Percentiles rank a stretch among this genome's conserved stretches.
Conservation (phyloP, 2,797 vertebrate species). For the Sphenodon punctatus region DNA sequence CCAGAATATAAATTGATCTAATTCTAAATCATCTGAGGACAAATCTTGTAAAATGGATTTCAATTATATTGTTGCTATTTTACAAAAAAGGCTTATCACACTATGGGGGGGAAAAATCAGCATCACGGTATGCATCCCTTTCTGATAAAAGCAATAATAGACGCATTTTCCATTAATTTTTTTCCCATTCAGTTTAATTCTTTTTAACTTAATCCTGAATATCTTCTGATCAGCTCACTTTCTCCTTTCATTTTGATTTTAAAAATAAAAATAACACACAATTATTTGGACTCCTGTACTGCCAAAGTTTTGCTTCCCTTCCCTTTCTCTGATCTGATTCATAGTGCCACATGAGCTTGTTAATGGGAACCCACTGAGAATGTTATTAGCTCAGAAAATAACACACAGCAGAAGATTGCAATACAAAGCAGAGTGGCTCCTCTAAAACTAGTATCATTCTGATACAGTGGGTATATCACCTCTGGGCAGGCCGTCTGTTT, state of each 20-base stretch:
- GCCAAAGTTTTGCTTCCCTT: slow-evolving; percentile 1
- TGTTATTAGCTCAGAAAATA: neutral
- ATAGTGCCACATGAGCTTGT: neutral
- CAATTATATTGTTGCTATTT: slow-evolving; percentile 55
- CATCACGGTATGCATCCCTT: neutral
- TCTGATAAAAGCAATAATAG: slow-evolving; percentile 16
- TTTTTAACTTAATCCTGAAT: neutral
- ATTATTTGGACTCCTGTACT: neutral
- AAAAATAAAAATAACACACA: slow-evolving; percentile 13
- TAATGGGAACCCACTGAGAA: neutral
- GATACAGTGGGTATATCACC: too few species aligned
- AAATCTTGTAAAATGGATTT: slow-evolving; percentile 65
- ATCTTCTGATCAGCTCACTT: slow-evolving; percentile 28
- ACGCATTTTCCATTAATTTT: slow-evolving; percentile 28
- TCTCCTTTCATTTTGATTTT: neutral
- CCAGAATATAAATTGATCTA: slow-evolving; percentile 68
- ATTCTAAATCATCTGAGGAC: slow-evolving; percentile 69
- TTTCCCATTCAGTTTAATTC: neutral
- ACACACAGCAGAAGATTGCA: neutral
- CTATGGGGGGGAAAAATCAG: slow-evolving; percentile 25
- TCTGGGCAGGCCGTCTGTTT: too few species aligned
- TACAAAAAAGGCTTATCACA: slow-evolving; percentile 44
- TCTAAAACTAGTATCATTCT: too few species aligned
- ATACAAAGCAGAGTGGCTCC: too few species aligned
- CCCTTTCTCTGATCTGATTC: neutral